Conservation (phyloP, 2,797 vertebrate species). For the Nyctibius grandis region DNA sequence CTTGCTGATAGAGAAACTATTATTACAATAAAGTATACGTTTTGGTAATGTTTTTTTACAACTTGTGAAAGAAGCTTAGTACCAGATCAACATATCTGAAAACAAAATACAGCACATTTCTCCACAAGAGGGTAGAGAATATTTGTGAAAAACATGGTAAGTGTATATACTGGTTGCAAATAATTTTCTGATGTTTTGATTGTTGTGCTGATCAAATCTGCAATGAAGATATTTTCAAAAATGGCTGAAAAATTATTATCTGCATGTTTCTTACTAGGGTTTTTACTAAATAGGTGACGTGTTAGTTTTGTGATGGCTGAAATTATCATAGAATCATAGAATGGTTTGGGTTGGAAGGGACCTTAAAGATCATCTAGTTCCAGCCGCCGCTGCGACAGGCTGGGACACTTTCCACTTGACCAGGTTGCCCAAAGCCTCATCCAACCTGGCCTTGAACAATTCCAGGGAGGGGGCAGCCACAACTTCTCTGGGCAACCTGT, state of each 20-base stretch:
- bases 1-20: background rate
- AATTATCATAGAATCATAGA: background rate
- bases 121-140: background rate
- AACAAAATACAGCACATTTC: background rate
- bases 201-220: background rate
- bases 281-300: background rate
- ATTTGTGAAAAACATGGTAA: background rate
- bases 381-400: fast-evolving
- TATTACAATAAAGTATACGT: background rate
- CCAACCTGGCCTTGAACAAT: background rate
- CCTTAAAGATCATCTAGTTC: background rate
- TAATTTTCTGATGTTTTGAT: background rate
- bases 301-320: background rate
- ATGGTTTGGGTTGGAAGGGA: background rate
- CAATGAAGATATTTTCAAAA: background rate
- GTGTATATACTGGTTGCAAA: background rate
- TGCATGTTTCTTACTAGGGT: background rate
- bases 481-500: background rate
- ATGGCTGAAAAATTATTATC: background rate
- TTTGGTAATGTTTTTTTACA: background rate
- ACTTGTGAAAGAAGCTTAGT: background rate
- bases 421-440: background rate
- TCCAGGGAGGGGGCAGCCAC: background rate
- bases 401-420: background rate
- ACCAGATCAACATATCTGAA: background rate